A percentile compares a stretch with the other conserved stretches of the same genome.
These are phyloP conservation scores for Muscicapa comitata DNA, from an alignment of 2,797 vertebrate species.

Conservation along the genomic window DNA sequence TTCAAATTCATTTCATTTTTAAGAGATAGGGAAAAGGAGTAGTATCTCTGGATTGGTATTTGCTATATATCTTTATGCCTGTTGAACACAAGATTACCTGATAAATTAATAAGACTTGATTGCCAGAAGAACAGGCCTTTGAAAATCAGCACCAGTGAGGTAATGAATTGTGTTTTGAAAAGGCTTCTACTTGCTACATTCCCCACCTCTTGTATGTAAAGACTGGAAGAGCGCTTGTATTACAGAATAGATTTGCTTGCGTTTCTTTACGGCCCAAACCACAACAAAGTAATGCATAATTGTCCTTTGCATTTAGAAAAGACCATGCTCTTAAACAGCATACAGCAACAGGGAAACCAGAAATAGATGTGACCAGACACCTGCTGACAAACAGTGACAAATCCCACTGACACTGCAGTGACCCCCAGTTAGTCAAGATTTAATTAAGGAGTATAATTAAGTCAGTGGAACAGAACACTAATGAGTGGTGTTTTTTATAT, in stretches of 20 bases:
- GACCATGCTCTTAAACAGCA: conserved; percentile 74
- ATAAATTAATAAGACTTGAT: conserved; percentile 23
- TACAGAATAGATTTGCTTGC: background rate
- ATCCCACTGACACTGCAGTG: conserved; percentile 82
- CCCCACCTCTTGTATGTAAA: background rate
- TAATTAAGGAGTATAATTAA: conserved; percentile 91
- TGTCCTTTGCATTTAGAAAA: conserved; percentile 11
- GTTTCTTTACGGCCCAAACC: background rate
- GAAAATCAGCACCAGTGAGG: background rate
- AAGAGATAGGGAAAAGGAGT: background rate
- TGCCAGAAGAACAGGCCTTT: background rate
- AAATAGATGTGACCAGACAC: conserved; percentile 88
- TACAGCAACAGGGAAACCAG: conserved; percentile 82
- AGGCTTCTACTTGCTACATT: background rate
- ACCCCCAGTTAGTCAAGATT: conserved; percentile 82
- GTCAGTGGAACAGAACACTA: conserved; percentile 81
- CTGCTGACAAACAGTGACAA: conserved; percentile 88
- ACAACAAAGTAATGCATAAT: background rate
- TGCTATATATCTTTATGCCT: conserved; percentile 2
- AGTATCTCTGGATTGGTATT: background rate
- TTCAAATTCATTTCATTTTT: conserved; percentile 44
- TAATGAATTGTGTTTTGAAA: background rate
- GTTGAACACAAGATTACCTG: conserved; percentile 40
- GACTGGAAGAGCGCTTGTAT: background rate
- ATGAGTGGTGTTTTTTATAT: conserved; percentile 74